Evolutionary conservation across 2,888 invertebrate species (phyloP).

Genomic region (Taphrorychus bicolor): DNA sequence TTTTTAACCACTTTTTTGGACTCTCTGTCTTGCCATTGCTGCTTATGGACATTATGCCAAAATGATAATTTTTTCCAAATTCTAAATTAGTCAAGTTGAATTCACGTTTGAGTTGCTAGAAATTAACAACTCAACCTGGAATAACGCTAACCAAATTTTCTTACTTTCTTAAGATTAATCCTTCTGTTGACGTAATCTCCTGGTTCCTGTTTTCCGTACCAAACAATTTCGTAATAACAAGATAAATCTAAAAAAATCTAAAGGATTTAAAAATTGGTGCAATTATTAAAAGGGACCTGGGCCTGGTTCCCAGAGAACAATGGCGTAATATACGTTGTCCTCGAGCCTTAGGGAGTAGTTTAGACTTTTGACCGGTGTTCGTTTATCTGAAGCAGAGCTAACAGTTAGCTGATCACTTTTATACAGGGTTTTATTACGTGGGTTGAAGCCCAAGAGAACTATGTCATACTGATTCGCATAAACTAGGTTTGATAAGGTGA

Average conservation of each 20-base stretch:
- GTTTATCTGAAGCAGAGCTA: too few species aligned
- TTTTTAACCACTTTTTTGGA: constrained; percentile 42
- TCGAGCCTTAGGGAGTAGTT: too few species aligned
- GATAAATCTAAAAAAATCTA: constrained; percentile 26
- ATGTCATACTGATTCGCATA: too few species aligned
- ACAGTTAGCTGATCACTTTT: too few species aligned
- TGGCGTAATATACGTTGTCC: constrained; percentile 6
- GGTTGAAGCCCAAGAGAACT: too few species aligned
- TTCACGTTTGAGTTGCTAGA: constrained; percentile 8
- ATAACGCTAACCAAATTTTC: neutral
- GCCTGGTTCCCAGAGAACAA: constrained; percentile 23
- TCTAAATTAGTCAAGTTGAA: constrained; percentile 18
- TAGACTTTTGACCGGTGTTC: too few species aligned
- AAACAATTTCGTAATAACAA: constrained; percentile 22
- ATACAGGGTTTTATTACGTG: too few species aligned
- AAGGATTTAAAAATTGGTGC: neutral
- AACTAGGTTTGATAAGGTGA: too few species aligned
- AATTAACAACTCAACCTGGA: neutral
- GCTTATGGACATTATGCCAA: constrained; percentile 39
- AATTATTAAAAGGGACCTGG: constrained; percentile 13
- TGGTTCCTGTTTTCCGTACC: constrained; percentile 12
- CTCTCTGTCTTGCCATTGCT: constrained; percentile 46
- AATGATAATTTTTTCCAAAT: constrained; percentile 19
- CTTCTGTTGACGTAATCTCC: constrained; percentile 10
- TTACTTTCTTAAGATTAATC: constrained; percentile 12